A percentile compares a stretch with the other conserved stretches of the same genome.
Evolutionary conservation across 2,888 invertebrate species (phyloP).

Genomic region (Stegana nigrithorax): DNA sequence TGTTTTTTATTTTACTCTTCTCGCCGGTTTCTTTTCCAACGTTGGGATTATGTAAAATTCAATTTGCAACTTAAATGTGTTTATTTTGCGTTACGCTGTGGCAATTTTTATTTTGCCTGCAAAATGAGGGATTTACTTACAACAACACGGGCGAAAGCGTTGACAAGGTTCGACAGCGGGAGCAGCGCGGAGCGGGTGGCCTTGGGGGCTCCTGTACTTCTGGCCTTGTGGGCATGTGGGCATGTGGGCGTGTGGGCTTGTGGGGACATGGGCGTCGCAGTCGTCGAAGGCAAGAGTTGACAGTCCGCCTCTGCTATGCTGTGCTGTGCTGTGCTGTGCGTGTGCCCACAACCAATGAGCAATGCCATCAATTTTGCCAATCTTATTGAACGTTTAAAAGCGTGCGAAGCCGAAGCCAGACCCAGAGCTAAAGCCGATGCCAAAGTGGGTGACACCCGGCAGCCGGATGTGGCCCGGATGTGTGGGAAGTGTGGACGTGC

Average conservation of each 20-base stretch:
- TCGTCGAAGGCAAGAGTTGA: constrained; percentile 14
- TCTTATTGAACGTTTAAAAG: constrained; percentile 61
- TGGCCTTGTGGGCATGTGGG: constrained; percentile 2
- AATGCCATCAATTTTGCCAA: constrained; percentile 62
- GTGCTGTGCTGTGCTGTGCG: constrained; percentile 6
- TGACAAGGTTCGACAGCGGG: neutral
- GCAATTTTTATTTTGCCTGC: constrained; percentile 57
- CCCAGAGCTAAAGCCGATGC: neutral
- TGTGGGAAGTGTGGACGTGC: neutral
- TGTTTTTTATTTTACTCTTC: constrained; percentile 25
- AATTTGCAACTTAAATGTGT: constrained; percentile 67
- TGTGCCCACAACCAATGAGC: constrained; percentile 40
- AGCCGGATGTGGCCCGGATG: neutral
- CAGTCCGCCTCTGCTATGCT: constrained; percentile 8
- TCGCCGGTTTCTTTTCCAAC: constrained; percentile 22
- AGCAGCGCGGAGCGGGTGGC: neutral
- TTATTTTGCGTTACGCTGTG: constrained; percentile 64
- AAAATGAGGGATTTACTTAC: constrained; percentile 56
- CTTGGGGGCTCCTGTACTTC: neutral
- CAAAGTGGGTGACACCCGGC: neutral
- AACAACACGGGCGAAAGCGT: constrained; percentile 18
- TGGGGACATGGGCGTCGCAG: no score
- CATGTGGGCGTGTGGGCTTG: neutral
- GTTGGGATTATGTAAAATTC: constrained; percentile 63
- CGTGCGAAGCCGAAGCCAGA: constrained; percentile 17